A percentile compares a stretch with the other conserved stretches of the same genome.
Conservation (phyloP, 37 sponge, comb jelly and placozoan species). For the Beroe forskalii region DNA sequence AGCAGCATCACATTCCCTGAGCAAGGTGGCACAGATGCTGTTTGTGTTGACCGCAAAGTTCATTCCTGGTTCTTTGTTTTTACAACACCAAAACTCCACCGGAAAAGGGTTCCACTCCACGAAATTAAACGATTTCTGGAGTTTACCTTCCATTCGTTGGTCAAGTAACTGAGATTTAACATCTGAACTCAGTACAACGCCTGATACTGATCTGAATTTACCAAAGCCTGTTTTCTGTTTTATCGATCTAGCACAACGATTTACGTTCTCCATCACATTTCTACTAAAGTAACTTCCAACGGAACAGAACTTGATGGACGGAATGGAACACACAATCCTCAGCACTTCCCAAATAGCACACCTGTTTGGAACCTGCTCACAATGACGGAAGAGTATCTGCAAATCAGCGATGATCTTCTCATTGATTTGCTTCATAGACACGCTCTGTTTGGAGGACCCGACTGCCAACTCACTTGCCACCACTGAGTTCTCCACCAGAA, state of each 20-base stretch:
- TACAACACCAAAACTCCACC: constrained; percentile 34
- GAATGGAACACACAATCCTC: background rate
- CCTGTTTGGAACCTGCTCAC: constrained; percentile 8
- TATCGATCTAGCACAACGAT: background rate
- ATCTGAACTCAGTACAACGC: background rate
- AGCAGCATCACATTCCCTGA: background rate
- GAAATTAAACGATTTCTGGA: constrained; percentile 45
- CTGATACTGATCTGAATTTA: background rate
- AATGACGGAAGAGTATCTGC: constrained; percentile 15
- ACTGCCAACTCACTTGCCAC: constrained; percentile 5
- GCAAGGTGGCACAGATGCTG: background rate
- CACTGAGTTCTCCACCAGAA: constrained; percentile 55
- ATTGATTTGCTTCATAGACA: constrained; percentile 32
- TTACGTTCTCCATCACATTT: background rate
- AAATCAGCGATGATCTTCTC: constrained; percentile 35
- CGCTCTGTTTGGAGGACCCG: background rate
- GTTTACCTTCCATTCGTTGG: background rate
- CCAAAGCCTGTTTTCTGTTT: constrained; percentile 43
- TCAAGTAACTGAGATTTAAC: constrained; percentile 11
- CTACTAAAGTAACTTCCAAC: constrained; percentile 3
- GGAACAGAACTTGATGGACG: background rate
- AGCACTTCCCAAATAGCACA: constrained; percentile 26
- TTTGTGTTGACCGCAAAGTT: background rate
- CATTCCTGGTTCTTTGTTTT: background rate
- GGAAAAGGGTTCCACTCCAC: constrained; percentile 50